Evolutionary conservation across 92 coral and sea anemone species (phyloP).

Genomic region (Actinernus sp.): DNA sequence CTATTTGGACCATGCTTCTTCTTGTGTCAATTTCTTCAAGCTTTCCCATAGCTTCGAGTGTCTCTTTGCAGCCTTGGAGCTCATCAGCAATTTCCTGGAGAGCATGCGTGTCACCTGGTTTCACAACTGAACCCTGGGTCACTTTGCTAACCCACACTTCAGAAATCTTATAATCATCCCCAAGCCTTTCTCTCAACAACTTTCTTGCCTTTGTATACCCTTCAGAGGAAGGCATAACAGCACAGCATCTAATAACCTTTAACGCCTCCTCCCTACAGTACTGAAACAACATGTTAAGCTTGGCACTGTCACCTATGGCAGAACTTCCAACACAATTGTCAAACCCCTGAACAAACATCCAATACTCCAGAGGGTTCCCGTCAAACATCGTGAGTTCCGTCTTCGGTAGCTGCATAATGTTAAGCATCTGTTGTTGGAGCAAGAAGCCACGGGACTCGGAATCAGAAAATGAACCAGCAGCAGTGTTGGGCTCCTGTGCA

Average conservation of each 20-base stretch:
- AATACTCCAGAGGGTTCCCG: too few relatives aligned
- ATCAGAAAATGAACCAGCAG: too few relatives aligned
- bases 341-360: too few relatives aligned
- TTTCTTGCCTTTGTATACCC: constrained; percentile 35
- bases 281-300: too few relatives aligned
- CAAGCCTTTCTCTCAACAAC: constrained; percentile 20
- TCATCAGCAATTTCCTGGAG: constrained; percentile 29
- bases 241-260: too few relatives aligned
- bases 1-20: too few relatives aligned
- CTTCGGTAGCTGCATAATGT: constrained; percentile 17
- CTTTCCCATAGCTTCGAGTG: constrained; percentile 17
- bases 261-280: constrained; percentile 1
- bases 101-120: constrained; percentile 7
- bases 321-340: too few relatives aligned
- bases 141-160: constrained; percentile 33
- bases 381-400: constrained; percentile 5
- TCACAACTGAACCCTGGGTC: constrained; percentile 26
- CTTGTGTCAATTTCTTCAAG: constrained; percentile 30
- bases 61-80: constrained; percentile 10
- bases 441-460: too few relatives aligned
- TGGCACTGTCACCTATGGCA: too few relatives aligned
- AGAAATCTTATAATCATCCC: constrained; percentile 19
- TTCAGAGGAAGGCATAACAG: too few relatives aligned
- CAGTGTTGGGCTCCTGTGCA: too few relatives aligned
- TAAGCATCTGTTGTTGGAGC: too few relatives aligned